Base-by-base conservation (phyloP, 2,797 vertebrate species). In the Dendrocincla fuliginosa region DNA sequence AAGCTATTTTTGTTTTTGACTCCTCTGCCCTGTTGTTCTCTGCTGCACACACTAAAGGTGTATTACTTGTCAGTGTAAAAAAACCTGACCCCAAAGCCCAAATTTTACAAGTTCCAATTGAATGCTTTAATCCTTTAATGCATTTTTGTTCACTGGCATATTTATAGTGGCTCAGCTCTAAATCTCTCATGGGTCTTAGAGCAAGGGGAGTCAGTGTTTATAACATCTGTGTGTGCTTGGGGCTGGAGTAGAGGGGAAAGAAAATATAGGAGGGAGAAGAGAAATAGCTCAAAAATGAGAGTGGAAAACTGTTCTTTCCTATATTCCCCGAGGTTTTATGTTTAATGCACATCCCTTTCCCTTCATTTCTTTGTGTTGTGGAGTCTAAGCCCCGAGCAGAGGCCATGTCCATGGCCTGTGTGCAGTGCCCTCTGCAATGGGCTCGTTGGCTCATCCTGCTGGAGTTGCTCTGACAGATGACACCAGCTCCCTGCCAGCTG, bases 41-140 rank as follows among this genome's bases (percentile, higher is more conserved):
- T 75, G 33, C 82, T 88, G 33, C 56, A 76, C 75, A 42, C 35
- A 10, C 46, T 50, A 19, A 76, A 90, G 84, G 92, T 88, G 11
- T 46, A 25, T 65, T 52, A 50, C 23, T 63, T 30, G 32, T 69
- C 84, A 90, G 57, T 65, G 59, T 64, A 84, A 93, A 84, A 74
- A 30, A 33, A 3, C 1, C 41, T 60, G 60, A 88, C 53, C 87
- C 73, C 73, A 53, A 84, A 95, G 73, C 89, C 91, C 79, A 69
- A 55, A 84, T 90, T 93, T 91, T 89, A 78, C 75, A 91, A 79
- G 87, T 94, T 88, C 42, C 60, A 27, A 53, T 24, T 74, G 71
- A 94, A 89, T 68, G 60, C 81, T 87, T 90, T 92, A 95, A 90
- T 93, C 81, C 93, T 77, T 90, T 91, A 90, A 89, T 76, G 80